Evolutionary conservation across 2,888 invertebrate genomes (phyloP).

Genomic region (Uropetala carovei): DNA sequence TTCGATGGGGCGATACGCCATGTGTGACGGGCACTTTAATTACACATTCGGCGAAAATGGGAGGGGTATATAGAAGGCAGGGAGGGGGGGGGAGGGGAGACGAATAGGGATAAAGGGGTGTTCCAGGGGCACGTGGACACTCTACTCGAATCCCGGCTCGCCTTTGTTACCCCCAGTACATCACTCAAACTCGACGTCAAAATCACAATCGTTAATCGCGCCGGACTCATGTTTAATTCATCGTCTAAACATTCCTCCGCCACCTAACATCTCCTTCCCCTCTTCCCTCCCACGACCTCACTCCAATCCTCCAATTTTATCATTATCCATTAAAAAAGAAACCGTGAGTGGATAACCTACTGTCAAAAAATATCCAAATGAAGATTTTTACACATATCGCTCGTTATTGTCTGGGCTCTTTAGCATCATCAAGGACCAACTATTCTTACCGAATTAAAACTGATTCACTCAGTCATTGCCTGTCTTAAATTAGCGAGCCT

Average conservation of each 20-base stretch:
- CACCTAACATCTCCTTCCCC: neutral
- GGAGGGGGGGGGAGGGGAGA: neutral
- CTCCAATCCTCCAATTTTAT: too few species aligned
- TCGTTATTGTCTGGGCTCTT: too few species aligned
- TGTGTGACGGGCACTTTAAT: neutral
- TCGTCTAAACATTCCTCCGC: constrained; percentile 35
- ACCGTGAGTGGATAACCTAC: too few species aligned
- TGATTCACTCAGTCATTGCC: too few species aligned
- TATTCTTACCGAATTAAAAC: too few species aligned
- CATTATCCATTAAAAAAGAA: too few species aligned
- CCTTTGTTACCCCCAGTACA: neutral
- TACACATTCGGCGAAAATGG: neutral
- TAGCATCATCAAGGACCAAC: too few species aligned
- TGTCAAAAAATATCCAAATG: too few species aligned
- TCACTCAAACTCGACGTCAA: neutral
- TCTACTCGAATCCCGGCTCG: neutral
- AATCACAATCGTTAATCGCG: constrained; percentile 51
- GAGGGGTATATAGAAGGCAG: too few species aligned
- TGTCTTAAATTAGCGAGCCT: too few species aligned
- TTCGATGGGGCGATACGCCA: neutral
- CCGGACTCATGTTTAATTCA: constrained; percentile 57
- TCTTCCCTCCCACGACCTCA: neutral
- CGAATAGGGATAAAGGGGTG: constrained; percentile 4
- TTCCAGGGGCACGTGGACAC: neutral
- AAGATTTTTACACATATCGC: too few species aligned